phyloP scores from a whole-genome alignment of 2,888 invertebrate species.

The Globia sparganii region DNA sequence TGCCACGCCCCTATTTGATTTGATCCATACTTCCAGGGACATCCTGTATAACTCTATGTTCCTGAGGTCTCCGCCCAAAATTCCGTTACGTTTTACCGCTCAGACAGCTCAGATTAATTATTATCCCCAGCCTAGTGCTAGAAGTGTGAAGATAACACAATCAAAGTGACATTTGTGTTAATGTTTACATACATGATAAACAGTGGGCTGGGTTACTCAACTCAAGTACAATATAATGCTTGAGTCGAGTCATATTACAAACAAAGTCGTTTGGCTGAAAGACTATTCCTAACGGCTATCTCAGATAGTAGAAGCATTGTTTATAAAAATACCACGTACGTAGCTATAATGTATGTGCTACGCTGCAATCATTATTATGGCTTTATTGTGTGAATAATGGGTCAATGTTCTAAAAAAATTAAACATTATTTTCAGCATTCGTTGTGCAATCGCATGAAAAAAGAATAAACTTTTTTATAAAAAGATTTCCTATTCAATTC shows the following conservation, averaged over 20 bases:
- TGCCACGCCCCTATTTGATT: no score
- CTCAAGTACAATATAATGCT: neutral
- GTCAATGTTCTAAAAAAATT: neutral
- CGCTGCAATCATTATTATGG: neutral
- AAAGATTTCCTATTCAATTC: neutral
- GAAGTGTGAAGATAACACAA: slow-evolving; percentile 26
- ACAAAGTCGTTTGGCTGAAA: slow-evolving; percentile 8
- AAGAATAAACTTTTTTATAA: neutral
- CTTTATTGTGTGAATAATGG: neutral
- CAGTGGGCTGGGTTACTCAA: slow-evolving; percentile 26
- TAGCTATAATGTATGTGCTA: slow-evolving; percentile 5
- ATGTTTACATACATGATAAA: slow-evolving; percentile 39
- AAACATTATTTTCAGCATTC: neutral
- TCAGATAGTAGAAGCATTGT: slow-evolving; percentile 15
- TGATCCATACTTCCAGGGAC: no score
- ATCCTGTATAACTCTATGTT: no score
- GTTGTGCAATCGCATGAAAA: neutral
- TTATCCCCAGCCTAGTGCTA: neutral
- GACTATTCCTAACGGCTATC: slow-evolving; percentile 1
- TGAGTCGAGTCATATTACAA: slow-evolving; percentile 31
- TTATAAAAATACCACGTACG: slow-evolving; percentile 23
- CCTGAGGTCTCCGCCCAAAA: neutral
- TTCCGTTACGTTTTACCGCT: neutral
- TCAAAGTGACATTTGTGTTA: slow-evolving; percentile 1
- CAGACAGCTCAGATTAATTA: neutral